Base-by-base conservation (phyloP, 2,113 vertebrate genomes). In the Corythornis vintsioides region DNA sequence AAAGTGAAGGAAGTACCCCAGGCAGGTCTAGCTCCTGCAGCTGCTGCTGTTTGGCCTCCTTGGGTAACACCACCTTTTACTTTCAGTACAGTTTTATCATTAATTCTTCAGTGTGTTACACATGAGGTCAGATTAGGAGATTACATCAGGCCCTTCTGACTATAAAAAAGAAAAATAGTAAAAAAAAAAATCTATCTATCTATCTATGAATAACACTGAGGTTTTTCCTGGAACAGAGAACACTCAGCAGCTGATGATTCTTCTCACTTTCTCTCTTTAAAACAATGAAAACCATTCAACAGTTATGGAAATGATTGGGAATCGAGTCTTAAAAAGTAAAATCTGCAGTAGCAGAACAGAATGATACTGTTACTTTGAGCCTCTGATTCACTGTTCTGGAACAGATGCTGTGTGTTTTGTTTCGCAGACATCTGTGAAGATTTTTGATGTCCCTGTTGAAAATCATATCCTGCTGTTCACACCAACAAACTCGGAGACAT, bases 381-480 rank as follows among this genome's bases (percentile, higher is more conserved):
- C 43, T 84, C 73, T 96, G 88, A 93, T 65, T 96, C 86, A 86
- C 86, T 91, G 66, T 52, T 92, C 56, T 21, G 57, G 57, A 94
- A n/a, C 71, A 95, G 90, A 97, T 85, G 26, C 31, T 55, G 92
- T 83, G 80, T 66, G 86, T 93, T 87, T 98, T 89, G 76, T 73
- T 92, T 97, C 92, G 72, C 96, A 99, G 98, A 99, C 98, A 61
- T 98, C 98, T 89, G 86, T 97, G 78, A 98, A 98, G 97, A 99
- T 99, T 96, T 97, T 98, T 69, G 96, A 98, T 70, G 96, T 98
- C 31, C 97, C 97, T 15, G 96, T 99, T 78, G 93, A 96, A 61
- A 98, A 96, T 91, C 99, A 99, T 83, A 98, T 99, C 69, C 86
- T 99, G 91, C 98, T 99, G 43, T 99, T 99, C 76, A 96, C 98